Percentiles rank a stretch among this genome's conserved stretches.
Conservation (phyloP, 2,113 vertebrate species). For the Boulengeromyrus knoepffleri region DNA sequence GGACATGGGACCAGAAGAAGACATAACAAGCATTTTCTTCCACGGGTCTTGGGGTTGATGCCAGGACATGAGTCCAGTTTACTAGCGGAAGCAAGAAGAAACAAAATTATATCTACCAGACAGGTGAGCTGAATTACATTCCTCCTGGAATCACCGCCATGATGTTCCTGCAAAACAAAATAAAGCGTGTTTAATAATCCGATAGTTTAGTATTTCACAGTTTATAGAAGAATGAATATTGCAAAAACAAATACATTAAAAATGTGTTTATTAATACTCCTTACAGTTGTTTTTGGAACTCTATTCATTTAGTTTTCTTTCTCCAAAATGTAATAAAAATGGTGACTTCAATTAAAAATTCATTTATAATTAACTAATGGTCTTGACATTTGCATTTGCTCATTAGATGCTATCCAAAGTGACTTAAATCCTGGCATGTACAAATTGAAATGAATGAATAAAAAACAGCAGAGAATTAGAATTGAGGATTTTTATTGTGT, state of each 20-base stretch:
- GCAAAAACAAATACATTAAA: neutral
- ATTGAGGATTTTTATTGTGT: neutral
- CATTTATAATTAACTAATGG: slow-evolving; percentile 21
- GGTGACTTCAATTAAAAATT: slow-evolving; percentile 7
- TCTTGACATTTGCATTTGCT: neutral
- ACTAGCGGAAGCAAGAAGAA: neutral
- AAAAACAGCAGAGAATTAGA: neutral
- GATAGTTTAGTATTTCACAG: neutral
- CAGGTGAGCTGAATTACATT: neutral
- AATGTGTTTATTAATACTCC: neutral
- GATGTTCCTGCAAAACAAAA: neutral
- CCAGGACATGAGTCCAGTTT: neutral
- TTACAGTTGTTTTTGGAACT: neutral
- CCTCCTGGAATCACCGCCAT: neutral
- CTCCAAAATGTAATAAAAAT: neutral
- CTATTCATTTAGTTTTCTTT: neutral
- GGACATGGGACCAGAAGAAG: neutral
- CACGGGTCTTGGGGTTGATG: neutral
- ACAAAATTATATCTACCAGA: neutral
- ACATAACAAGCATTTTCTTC: neutral
- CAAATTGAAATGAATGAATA: neutral
- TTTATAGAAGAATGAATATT: neutral
- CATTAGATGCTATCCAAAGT: neutral
- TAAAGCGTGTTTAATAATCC: neutral
- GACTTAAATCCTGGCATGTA: neutral